Base-by-base conservation (phyloP, 2,113 vertebrate genomes). In the Fregata magnificens region DNA sequence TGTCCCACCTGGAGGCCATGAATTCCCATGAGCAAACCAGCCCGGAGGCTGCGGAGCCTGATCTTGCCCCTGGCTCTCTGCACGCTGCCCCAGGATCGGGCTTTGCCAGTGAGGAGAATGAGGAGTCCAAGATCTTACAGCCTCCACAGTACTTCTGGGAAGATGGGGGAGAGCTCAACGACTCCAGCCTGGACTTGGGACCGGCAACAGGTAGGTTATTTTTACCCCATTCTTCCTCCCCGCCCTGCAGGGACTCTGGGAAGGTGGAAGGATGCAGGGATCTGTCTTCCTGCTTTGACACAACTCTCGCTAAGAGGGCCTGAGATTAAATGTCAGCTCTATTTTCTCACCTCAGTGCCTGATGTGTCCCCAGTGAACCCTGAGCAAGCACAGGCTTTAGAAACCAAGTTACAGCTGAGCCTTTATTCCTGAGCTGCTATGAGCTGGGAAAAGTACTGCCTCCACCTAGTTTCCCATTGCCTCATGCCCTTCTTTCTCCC, bases 61-160 rank as follows among this genome's bases (percentile, higher is more conserved):
- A 98, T 17, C 81, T 96, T 78, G 21, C 80, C 16, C 95, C 97
- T 24, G 78, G 95, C 32, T 94, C 98, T 13, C 95, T 97, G 94
- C 98, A 77, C 62, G 96, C 97, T 55, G 99, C 99, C 28, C 98
- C 98, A 0, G 99, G 99, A 88, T 99, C 99, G 0, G 99, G 99
- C 83, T 99, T 99, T 95, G 98, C 99, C 87, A 99, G 98, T 0
- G 98, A 98, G 22, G 99, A 99, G 97, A 98, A 97, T 4, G 99
- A 99, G 55, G 99, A 99, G 67, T 98, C 98, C 74, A 98, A 98
- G 74, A 96, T 98, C 29, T 85, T 98, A 25, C 98, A 98, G 90
- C 97, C 98, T 1, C 98, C 98, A 0, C 98, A 98, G 88, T 98
- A 98, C 88, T 98, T 98, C 91, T 99, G 98, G 98, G 98, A 98